Evolutionary conservation across 2,113 vertebrate genomes (phyloP).

Genomic region (Chrysochloris asiatica): DNA sequence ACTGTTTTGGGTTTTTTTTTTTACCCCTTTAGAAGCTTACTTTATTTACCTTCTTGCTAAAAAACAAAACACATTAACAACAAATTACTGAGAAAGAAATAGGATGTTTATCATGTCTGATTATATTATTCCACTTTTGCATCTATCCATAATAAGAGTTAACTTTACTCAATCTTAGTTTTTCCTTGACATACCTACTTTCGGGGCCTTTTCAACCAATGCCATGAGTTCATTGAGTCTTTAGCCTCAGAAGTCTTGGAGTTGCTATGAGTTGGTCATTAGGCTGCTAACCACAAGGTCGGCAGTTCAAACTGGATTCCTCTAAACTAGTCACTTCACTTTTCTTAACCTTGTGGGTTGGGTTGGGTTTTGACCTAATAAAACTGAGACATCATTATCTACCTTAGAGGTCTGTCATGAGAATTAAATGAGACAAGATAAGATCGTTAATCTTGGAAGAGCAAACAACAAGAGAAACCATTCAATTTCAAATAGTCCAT

Average conservation of each 20-base stretch:
- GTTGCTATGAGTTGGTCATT: too few relatives aligned
- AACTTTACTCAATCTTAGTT: neutral
- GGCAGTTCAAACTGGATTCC: constrained; percentile 2
- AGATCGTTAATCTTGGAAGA: neutral
- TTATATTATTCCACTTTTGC: neutral
- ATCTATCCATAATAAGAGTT: neutral
- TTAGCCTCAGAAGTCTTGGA: too few relatives aligned
- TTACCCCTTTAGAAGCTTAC: constrained; percentile 26
- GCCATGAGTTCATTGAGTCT: neutral
- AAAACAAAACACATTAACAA: neutral
- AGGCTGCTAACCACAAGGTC: too few relatives aligned
- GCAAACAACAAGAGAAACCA: too few relatives aligned
- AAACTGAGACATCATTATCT: constrained; percentile 45
- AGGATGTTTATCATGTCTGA: neutral
- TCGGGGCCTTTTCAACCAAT: neutral
- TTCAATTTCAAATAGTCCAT: neutral
- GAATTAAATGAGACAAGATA: constrained; percentile 52
- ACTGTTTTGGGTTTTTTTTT: neutral
- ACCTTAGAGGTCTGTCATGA: neutral
- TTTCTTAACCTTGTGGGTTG: constrained; percentile 32
- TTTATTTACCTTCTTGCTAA: neutral
- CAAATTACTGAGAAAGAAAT: neutral
- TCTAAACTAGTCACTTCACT: neutral
- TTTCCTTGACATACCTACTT: neutral
- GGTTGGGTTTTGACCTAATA: constrained; percentile 17